phyloP scores from a whole-genome alignment of 2,113 vertebrate species.

The Cynocephalus volans region DNA sequence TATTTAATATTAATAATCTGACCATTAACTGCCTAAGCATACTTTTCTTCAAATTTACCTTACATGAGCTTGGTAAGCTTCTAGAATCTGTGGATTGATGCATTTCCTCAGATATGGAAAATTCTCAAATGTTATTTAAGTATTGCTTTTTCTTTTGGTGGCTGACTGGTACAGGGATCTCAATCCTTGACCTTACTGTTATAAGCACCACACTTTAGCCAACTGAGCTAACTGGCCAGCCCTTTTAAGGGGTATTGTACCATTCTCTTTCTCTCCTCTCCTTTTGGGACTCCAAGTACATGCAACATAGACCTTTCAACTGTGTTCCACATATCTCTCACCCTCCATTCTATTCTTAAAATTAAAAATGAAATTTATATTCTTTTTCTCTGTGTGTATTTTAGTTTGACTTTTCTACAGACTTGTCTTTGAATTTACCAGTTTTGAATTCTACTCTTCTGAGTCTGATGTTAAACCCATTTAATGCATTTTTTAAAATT shows the following conservation, averaged over 20 bases:
- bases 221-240: too few species aligned
- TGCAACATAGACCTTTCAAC: background rate
- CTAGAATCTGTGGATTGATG: background rate
- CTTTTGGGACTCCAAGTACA: background rate
- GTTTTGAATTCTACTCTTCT: constrained; percentile 34
- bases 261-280: constrained; percentile 5
- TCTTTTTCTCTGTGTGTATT: background rate
- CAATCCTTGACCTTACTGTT: too few species aligned
- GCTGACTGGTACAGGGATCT: too few species aligned
- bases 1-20: background rate
- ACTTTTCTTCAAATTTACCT: background rate
- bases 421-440: background rate
- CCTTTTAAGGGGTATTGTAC: background rate
- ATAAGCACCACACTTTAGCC: too few species aligned
- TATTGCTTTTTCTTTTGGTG: background rate
- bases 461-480: background rate
- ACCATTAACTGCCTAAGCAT: background rate
- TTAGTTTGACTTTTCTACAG: background rate
- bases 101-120: background rate
- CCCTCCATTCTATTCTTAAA: background rate
- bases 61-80: background rate
- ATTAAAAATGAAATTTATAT: background rate
- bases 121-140: background rate
- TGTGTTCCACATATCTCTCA: background rate
- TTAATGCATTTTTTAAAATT: background rate